A percentile compares a stretch with the other conserved stretches of the same genome.
phyloP scores from a whole-genome alignment of 2,888 invertebrate species.

The Perizoma affinitatum region DNA sequence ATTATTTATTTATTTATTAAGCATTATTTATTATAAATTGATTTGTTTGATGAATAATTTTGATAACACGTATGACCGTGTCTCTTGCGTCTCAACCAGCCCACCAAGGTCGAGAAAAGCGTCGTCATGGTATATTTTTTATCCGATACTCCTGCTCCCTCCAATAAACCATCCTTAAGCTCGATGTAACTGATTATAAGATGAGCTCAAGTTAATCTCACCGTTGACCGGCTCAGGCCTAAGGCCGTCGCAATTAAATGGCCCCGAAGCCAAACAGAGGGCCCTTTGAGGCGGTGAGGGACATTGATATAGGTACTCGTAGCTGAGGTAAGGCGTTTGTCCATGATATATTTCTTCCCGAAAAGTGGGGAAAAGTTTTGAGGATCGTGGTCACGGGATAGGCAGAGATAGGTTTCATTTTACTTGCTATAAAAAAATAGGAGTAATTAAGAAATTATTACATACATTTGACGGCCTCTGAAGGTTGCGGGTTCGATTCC shows the following conservation, averaged over 20 bases:
- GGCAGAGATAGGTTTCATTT: too few relatives aligned
- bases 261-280: conserved; percentile 36
- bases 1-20: too few relatives aligned
- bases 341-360: conserved; percentile 25
- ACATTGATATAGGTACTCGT: conserved; percentile 41
- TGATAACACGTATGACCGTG: too few relatives aligned
- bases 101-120: background rate
- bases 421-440: too few relatives aligned
- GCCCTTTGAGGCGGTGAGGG: conserved; percentile 35
- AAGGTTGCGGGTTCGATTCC: too few relatives aligned
- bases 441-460: too few relatives aligned
- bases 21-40: too few relatives aligned
- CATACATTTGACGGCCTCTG: too few relatives aligned
- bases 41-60: too few relatives aligned
- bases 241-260: conserved; percentile 39
- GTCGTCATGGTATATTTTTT: conserved; percentile 1
- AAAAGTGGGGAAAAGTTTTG: conserved; percentile 17
- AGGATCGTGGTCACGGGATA: conserved; percentile 4
- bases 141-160: conserved; percentile 6
- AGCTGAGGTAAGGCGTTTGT: conserved; percentile 16
- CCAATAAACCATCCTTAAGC: conserved; percentile 24
- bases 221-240: conserved; percentile 30
- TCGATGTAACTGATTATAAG: conserved; percentile 48
- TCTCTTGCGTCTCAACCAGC: too few relatives aligned
- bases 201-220: conserved; percentile 52